A percentile compares a stretch with the other conserved stretches of the same genome.
These are phyloP conservation scores for Rhysida immarginata DNA, from an alignment of 1,140 invertebrate genomes.

Conservation along the genomic window DNA sequence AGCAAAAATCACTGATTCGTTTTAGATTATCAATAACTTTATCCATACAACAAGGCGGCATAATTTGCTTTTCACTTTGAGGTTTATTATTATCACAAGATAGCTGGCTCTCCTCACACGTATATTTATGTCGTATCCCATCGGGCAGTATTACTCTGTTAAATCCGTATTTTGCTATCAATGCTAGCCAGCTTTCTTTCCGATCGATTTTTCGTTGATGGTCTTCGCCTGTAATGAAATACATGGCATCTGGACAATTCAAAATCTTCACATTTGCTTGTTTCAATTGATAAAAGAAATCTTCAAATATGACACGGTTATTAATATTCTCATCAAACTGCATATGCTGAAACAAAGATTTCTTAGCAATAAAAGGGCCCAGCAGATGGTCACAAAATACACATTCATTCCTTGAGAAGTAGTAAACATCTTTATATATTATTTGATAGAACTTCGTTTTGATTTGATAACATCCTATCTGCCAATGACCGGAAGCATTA, in stretches of 20 bases:
- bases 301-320: slow-evolving; percentile 13
- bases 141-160: slow-evolving; percentile 11
- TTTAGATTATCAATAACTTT: slow-evolving; percentile 12
- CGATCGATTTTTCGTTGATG: background rate
- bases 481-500: slow-evolving; percentile 22
- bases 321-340: slow-evolving; percentile 3
- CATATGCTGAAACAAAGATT: slow-evolving; percentile 12
- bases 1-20: slow-evolving; percentile 8
- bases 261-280: background rate
- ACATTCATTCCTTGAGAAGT: slow-evolving; percentile 21
- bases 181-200: slow-evolving; percentile 11
- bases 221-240: slow-evolving; percentile 6
- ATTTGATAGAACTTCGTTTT: slow-evolving; percentile 20
- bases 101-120: slow-evolving; percentile 16
- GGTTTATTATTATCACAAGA: slow-evolving; percentile 6
- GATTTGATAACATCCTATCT: slow-evolving; percentile 22
- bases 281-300: slow-evolving; percentile 16
- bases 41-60: slow-evolving; percentile 17
- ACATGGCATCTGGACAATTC: background rate
- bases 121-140: slow-evolving; percentile 3
- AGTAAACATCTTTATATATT: slow-evolving; percentile 21
- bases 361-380: slow-evolving; percentile 21
- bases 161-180: slow-evolving; percentile 17
- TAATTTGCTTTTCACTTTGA: background rate
- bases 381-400: slow-evolving; percentile 24